Percentiles rank a stretch among this genome's conserved stretches.
Evolutionary conservation across 2,113 vertebrate genomes (phyloP).

Genomic region (Bambusicola thoracicus): DNA sequence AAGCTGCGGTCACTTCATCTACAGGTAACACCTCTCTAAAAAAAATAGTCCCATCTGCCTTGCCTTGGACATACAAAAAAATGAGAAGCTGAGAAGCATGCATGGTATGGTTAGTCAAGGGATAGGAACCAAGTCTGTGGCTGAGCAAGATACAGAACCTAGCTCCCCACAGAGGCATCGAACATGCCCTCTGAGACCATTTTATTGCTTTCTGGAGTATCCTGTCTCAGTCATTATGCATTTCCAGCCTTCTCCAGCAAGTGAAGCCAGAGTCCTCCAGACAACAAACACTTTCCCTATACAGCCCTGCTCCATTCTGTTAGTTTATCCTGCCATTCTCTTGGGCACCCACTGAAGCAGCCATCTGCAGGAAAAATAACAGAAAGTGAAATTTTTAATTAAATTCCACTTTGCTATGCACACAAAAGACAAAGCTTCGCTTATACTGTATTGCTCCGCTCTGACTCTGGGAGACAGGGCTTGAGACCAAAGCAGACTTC

Average conservation of each 20-base stretch:
- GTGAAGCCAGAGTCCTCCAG: conserved; percentile 5
- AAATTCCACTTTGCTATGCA: not conserved
- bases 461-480: not conserved
- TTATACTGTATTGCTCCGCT: not conserved
- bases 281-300: not conserved
- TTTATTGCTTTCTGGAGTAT: conserved; percentile 1
- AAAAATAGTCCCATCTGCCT: not conserved
- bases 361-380: not conserved
- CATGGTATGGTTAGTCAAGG: not conserved
- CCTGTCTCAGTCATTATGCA: conserved; percentile 34
- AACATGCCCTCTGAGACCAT: not conserved
- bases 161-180: not conserved
- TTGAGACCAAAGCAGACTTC: not conserved
- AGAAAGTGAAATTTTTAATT: conserved; percentile 39
- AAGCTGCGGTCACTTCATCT: not conserved
- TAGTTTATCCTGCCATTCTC: conserved; percentile 10
- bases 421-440: not conserved
- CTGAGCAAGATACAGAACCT: not conserved
- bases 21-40: not conserved
- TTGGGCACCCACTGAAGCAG: not conserved
- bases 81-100: not conserved
- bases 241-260: conserved; percentile 7
- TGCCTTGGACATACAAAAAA: not conserved
- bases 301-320: not conserved
- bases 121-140: not conserved